phyloP scores from a whole-genome alignment of 2,113 vertebrate species.

The Rhabdornis inornatus region DNA sequence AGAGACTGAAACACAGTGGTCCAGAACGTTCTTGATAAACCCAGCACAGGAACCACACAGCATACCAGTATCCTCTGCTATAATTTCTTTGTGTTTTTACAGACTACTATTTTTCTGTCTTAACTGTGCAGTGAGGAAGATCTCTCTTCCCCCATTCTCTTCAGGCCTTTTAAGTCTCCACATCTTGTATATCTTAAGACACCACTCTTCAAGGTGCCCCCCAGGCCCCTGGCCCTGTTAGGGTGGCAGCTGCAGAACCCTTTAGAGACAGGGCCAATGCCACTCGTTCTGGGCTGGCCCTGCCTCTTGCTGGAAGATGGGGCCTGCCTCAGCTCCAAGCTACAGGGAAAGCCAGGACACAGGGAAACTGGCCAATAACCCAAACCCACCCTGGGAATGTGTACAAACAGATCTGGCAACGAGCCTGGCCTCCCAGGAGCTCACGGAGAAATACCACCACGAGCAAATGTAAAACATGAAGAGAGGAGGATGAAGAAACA shows the following conservation, averaged over 20 bases:
- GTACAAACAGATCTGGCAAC: slow-evolving; percentile 1
- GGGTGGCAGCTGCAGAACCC: not conserved
- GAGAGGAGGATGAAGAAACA: not conserved
- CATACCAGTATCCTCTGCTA: not conserved
- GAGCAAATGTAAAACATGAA: not conserved
- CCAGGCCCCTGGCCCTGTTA: accelerated
- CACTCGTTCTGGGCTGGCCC: not conserved
- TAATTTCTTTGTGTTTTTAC: not conserved
- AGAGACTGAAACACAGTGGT: not conserved
- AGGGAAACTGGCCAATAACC: slow-evolving; percentile 14
- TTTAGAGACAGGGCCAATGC: not conserved
- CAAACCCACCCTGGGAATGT: not conserved
- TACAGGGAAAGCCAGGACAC: not conserved
- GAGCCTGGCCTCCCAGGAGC: not conserved
- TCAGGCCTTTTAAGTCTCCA: not conserved
- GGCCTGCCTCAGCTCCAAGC: not conserved
- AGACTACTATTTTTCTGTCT: not conserved
- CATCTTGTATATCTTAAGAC: not conserved
- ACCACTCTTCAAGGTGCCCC: not conserved
- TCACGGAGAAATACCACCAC: not conserved
- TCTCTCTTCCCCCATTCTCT: not conserved
- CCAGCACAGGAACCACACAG: not conserved
- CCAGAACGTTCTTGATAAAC: not conserved
- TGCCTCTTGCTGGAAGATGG: not conserved
- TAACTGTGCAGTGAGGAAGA: not conserved